Conservation (phyloP, 2,888 invertebrate species). For the Nineta flava region DNA sequence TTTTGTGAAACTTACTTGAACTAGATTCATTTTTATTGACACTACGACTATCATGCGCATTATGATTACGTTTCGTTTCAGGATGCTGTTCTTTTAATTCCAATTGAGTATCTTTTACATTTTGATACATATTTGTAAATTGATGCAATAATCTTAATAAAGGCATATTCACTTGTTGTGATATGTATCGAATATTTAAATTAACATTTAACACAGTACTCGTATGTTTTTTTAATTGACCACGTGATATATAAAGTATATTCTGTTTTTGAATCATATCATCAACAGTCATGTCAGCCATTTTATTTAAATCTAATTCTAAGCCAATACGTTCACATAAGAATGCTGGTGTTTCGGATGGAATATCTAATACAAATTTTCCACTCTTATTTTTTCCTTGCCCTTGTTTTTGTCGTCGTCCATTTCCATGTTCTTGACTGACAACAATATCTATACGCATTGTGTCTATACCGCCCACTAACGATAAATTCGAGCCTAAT, state of each 20-base stretch:
- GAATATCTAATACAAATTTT: conserved; percentile 33
- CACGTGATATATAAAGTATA: conserved; percentile 71
- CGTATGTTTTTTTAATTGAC: conserved; percentile 79
- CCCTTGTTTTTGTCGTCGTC: not conserved
- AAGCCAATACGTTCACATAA: conserved; percentile 82
- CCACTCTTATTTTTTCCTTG: conserved; percentile 26
- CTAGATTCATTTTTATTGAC: conserved; percentile 43
- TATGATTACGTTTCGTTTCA: conserved; percentile 22
- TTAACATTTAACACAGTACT: conserved; percentile 86
- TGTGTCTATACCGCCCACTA: conserved; percentile 71
- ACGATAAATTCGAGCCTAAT: conserved; percentile 71
- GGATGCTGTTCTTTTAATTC: conserved; percentile 66
- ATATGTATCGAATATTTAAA: conserved; percentile 74
- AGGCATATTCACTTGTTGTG: conserved; percentile 95
- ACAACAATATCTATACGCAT: conserved; percentile 91
- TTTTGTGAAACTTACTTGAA: conserved; percentile 29
- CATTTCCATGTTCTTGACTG: conserved; percentile 53
- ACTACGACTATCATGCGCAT: conserved; percentile 26
- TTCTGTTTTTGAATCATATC: conserved; percentile 70
- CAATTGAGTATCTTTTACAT: conserved; percentile 85
- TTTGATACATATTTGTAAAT: conserved; percentile 95
- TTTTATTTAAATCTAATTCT: conserved; percentile 76
- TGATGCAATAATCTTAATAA: conserved; percentile 81
- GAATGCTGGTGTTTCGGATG: conserved; percentile 73
- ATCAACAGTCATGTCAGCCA: conserved; percentile 78